phyloP scores from a whole-genome alignment of 2,888 invertebrate species.

The Acleris sparsana region DNA sequence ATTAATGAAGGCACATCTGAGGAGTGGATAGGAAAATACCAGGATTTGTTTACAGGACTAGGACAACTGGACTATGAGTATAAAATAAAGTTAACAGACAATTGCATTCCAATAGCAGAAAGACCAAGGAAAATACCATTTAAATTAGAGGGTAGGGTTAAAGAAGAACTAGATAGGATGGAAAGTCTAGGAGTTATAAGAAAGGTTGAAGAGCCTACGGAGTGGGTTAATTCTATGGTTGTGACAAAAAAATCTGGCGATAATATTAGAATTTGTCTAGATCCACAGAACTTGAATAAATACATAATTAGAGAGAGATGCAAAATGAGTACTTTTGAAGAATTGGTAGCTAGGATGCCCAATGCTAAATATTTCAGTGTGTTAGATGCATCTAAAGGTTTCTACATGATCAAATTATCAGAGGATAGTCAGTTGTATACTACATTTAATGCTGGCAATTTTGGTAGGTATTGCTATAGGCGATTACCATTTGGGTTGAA shows the following conservation, averaged over 20 bases:
- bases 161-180: conserved; percentile 16
- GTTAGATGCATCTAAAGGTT: conserved; percentile 28
- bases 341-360: conserved; percentile 21
- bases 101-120: conserved; percentile 18
- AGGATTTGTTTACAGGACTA: conserved; percentile 12
- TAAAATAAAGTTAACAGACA: conserved; percentile 14
- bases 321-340: conserved; percentile 20
- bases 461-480: conserved; percentile 31
- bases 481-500: conserved; percentile 31
- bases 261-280: conserved; percentile 23
- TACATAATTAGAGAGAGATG: conserved; percentile 20
- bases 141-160: conserved; percentile 15
- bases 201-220: conserved; percentile 17
- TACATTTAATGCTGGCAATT: conserved; percentile 31
- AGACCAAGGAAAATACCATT: conserved; percentile 20
- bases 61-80: conserved; percentile 15
- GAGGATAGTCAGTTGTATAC: conserved; percentile 25
- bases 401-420: conserved; percentile 28
- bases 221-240: conserved; percentile 23
- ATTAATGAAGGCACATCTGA: background rate
- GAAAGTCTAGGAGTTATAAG: conserved; percentile 17
- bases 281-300: conserved; percentile 26
- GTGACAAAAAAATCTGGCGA: conserved; percentile 5
- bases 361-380: conserved; percentile 15
- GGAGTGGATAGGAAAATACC: background rate